phyloP scores from a whole-genome alignment of 2,888 invertebrate species.

The Coremacera marginata region DNA sequence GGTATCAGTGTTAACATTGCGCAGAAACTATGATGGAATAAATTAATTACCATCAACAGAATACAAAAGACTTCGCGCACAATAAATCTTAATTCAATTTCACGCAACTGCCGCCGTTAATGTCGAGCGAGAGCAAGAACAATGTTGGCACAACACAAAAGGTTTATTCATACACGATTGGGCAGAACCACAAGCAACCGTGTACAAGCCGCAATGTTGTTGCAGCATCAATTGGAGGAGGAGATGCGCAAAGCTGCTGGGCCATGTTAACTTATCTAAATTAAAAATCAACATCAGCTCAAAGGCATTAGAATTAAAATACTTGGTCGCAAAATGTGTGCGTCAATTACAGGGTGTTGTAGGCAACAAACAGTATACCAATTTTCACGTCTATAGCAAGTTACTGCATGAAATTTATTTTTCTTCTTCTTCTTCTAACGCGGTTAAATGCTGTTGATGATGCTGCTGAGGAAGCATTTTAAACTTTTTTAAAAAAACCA shows the following conservation, averaged over 20 bases:
- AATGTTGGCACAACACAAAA: conserved; percentile 12
- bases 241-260: background rate
- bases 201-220: background rate
- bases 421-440: too few relatives aligned
- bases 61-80: conserved; percentile 41
- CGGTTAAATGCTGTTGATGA: too few relatives aligned
- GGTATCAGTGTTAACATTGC: background rate
- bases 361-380: too few relatives aligned
- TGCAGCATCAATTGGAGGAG: background rate
- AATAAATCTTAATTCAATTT: conserved; percentile 46
- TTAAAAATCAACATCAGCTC: conserved; percentile 43
- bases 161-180: conserved; percentile 17
- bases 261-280: conserved; percentile 43
- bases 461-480: too few relatives aligned
- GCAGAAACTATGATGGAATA: background rate
- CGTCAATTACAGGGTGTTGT: background rate
- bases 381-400: too few relatives aligned
- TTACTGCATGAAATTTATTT: too few relatives aligned
- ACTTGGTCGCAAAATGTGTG: background rate
- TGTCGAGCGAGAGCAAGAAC: background rate
- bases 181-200: background rate
- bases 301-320: conserved; percentile 24
- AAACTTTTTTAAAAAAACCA: too few relatives aligned
- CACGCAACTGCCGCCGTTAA: conserved; percentile 30
- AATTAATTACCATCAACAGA: conserved; percentile 19